A percentile compares a stretch with the other conserved stretches of the same genome.
Evolutionary conservation across 1,140 invertebrate species (phyloP).

Genomic region (Drosophila trapezifrons): DNA sequence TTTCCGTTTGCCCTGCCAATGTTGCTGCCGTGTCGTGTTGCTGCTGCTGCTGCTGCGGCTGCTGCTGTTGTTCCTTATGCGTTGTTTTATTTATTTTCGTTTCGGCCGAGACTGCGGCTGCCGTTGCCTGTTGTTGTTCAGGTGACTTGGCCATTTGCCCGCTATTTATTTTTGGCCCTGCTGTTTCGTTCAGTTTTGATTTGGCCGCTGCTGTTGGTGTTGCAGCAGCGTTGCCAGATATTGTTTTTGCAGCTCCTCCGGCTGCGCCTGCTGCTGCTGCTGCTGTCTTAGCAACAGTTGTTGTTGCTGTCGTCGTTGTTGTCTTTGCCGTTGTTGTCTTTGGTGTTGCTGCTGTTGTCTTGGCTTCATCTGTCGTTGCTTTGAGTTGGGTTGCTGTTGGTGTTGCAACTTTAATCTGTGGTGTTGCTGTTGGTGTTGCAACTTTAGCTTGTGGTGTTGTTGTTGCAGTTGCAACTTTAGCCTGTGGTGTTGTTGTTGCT

Average conservation of each 20-base stretch:
- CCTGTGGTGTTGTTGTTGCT: constrained; percentile 19
- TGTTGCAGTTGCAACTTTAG: not conserved
- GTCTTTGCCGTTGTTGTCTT: constrained; percentile 21
- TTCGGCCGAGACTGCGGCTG: constrained; percentile 33
- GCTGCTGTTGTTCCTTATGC: constrained; percentile 68
- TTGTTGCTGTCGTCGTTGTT: constrained; percentile 21
- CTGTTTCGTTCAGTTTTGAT: constrained; percentile 51
- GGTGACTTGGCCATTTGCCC: constrained; percentile 84
- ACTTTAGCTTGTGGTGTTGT: not conserved
- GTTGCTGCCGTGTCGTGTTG: constrained; percentile 48
- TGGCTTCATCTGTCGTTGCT: constrained; percentile 6
- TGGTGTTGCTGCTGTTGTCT: constrained; percentile 10
- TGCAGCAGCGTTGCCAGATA: constrained; percentile 52
- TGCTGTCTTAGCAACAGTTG: constrained; percentile 29
- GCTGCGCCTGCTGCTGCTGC: constrained; percentile 23
- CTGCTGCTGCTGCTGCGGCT: constrained; percentile 51
- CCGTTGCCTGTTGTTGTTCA: constrained; percentile 78
- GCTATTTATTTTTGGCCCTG: constrained; percentile 81
- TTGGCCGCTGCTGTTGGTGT: constrained; percentile 44
- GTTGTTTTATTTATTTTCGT: constrained; percentile 79
- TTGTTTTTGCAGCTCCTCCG: constrained; percentile 27
- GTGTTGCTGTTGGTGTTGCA: constrained; percentile 2
- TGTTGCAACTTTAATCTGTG: constrained; percentile 1
- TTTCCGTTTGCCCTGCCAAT: constrained; percentile 71
- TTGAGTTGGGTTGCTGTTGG: constrained; percentile 14